Conservation (phyloP, 2,797 vertebrate genomes). For the Tinamus major region DNA sequence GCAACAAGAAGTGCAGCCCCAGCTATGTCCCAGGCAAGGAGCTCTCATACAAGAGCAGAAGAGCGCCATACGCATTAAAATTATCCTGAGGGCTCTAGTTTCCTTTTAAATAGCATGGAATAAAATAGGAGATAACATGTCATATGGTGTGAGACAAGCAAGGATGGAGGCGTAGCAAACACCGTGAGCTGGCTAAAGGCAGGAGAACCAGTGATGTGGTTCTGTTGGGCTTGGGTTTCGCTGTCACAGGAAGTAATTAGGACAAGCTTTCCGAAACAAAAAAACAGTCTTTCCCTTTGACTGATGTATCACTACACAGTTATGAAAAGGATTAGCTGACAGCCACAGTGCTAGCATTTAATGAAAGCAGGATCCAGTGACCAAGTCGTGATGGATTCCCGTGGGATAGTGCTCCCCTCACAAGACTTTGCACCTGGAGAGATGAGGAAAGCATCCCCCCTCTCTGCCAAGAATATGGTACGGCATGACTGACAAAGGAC, state of each 20-base stretch:
- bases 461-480: background rate
- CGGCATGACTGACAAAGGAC: background rate
- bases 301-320: background rate
- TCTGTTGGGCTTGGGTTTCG: background rate
- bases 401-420: background rate
- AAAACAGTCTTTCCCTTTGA: background rate
- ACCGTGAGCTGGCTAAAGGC: background rate
- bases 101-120: background rate
- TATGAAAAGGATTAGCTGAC: background rate
- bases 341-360: background rate
- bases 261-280: background rate
- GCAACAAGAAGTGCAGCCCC: background rate
- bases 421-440: background rate
- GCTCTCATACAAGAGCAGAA: background rate
- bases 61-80: background rate
- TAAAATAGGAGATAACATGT: background rate
- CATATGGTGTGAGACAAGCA: background rate
- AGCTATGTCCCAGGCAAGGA: background rate
- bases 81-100: background rate
- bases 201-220: background rate
- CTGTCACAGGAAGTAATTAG: fast-evolving
- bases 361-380: background rate
- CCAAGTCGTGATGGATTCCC: background rate
- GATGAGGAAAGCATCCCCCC: background rate
- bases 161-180: background rate